A percentile compares a stretch with the other conserved stretches of the same genome.
These are phyloP conservation scores for Pyrrhia umbra DNA, from an alignment of 2,888 invertebrate genomes.

Conservation along the genomic window DNA sequence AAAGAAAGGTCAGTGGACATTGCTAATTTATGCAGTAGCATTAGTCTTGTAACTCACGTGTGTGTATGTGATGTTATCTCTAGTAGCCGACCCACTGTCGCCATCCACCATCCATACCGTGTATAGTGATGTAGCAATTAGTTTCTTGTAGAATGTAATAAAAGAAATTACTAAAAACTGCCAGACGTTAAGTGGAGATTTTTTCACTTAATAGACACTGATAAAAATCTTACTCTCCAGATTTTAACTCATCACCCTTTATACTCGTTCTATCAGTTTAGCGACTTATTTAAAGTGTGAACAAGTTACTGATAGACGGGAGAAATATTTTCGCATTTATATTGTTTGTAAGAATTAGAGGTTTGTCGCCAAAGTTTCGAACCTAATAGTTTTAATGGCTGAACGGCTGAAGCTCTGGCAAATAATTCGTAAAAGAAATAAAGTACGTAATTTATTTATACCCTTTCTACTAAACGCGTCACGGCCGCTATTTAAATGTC, in stretches of 20 bases:
- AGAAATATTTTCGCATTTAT: too few relatives aligned
- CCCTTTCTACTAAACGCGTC: conserved; percentile 5
- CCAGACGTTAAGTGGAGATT: too few relatives aligned
- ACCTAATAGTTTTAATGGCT: background rate
- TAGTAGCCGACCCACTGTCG: conserved; percentile 10
- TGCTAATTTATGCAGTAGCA: conserved; percentile 32
- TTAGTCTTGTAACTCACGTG: conserved; percentile 41
- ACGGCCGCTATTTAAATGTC: conserved; percentile 3
- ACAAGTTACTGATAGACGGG: too few relatives aligned
- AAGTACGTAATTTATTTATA: background rate
- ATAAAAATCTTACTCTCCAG: too few relatives aligned
- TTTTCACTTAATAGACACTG: too few relatives aligned
- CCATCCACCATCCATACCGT: background rate
- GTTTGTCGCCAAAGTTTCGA: too few relatives aligned
- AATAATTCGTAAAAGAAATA: background rate
- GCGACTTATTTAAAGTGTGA: too few relatives aligned
- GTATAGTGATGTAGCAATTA: conserved; percentile 20
- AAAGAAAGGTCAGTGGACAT: conserved; percentile 35
- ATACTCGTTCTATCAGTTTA: background rate
- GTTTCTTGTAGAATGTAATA: too few relatives aligned
- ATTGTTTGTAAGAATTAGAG: too few relatives aligned
- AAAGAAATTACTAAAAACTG: too few relatives aligned
- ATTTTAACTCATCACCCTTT: background rate
- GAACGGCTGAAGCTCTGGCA: background rate
- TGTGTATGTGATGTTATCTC: conserved; percentile 37